These are phyloP conservation scores for Lasiommata megera DNA, from an alignment of 2,888 invertebrate species.

Conservation along the genomic window DNA sequence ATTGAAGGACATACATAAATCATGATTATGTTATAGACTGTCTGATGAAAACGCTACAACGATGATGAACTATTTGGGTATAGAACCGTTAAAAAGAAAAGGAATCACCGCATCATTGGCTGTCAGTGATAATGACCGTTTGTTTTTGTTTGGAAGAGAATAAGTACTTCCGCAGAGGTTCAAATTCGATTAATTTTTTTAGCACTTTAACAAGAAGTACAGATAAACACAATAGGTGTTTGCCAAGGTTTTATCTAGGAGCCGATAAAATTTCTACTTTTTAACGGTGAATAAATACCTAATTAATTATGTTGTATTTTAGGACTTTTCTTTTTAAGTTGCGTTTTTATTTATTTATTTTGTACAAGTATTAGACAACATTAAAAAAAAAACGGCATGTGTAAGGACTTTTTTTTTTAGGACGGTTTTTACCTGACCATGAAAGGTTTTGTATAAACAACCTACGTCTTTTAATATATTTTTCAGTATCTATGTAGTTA, in stretches of 20 bases:
- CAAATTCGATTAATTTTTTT: constrained; percentile 4
- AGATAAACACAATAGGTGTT: neutral
- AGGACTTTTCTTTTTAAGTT: no score
- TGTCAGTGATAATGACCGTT: neutral
- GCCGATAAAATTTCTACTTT: neutral
- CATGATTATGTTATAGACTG: no score
- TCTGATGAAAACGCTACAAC: no score
- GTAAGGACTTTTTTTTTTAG: no score
- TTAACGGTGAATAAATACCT: neutral
- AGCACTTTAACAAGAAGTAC: neutral
- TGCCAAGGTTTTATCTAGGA: neutral
- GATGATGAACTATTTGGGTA: neutral
- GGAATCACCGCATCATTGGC: neutral
- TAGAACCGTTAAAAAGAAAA: neutral
- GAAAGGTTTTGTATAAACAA: no score
- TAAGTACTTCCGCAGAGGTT: neutral
- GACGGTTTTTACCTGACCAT: no score
- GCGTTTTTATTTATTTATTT: no score
- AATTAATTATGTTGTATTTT: neutral
- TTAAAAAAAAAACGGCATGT: no score
- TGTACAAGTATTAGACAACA: no score
- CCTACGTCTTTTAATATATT: no score
- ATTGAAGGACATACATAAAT: no score
- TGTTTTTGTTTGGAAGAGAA: constrained; percentile 1
- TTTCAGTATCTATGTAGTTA: no score